Base-by-base conservation (phyloP, 1,140 invertebrate genomes). In the Lasaia peninsularis region DNA sequence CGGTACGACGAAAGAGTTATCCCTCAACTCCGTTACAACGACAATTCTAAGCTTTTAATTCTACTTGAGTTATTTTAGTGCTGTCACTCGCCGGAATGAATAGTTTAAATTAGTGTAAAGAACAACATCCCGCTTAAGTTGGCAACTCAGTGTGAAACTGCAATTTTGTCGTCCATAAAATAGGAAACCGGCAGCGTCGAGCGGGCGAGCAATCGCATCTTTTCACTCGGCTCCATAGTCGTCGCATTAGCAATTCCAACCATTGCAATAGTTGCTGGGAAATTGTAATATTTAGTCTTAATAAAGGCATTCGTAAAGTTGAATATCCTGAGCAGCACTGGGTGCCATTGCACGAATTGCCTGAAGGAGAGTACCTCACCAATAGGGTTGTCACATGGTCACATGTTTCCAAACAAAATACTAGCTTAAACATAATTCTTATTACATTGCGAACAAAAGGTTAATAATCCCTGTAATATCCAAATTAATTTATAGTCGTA, bases 201-300 rank as follows among this genome's bases (percentile, higher is more conserved):
- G 64, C 48, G 59, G 58, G 56, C 63, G 63, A 75, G 73, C 73
- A 78, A 78, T 79, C 75, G 78, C 76, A 79, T 84, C 75, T 78
- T 81, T 82, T 81, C 75, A 78, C 78, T 78, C 67, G 54, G 57
- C 60, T 75, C 68, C 77, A 80, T 71, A 62, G 62, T 67, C 58
- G 62, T 68, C 59, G 67, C 73, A 84, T 84, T 85, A 82, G 79
- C 75, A 80, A 87, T 85, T 84, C 77, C 78, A 80, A 81, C 67
- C 65, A 69, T 73, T 63, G 75, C 71, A 78, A 80, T 80, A 81
- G 77, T 84, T 78, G 68, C 75, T 70, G 60, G 74, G 75, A 79
- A 81, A 81, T 78, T 81, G 78, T 83, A 84, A 85, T 84, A 84
- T 83, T 87, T 81, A 84, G 79, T 80, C 74, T 87, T 82, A 87